phyloP scores from a whole-genome alignment of 2,888 invertebrate species.

The Acronicta psi region DNA sequence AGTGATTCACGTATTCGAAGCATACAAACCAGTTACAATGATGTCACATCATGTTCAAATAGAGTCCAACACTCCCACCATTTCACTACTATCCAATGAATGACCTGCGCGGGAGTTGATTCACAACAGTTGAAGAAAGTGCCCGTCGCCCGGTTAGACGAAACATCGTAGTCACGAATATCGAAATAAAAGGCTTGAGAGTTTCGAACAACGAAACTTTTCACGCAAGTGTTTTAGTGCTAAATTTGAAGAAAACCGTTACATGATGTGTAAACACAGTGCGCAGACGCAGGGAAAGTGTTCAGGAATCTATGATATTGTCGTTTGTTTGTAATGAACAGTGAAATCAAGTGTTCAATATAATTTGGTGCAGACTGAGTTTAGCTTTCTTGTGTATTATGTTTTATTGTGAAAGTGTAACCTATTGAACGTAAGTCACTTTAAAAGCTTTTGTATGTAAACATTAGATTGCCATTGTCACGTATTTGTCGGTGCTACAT shows the following conservation, averaged over 20 bases:
- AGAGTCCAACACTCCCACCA: conserved; percentile 67
- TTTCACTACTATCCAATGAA: conserved; percentile 64
- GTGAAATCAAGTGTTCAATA: conserved; percentile 23
- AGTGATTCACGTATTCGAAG: conserved; percentile 3
- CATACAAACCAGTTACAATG: conserved; percentile 4
- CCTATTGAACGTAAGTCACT: conserved; percentile 56
- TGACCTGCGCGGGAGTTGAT: conserved; percentile 71
- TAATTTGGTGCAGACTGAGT: conserved; percentile 38
- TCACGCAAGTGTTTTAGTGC: conserved; percentile 15
- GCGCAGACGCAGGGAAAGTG: conserved; percentile 36
- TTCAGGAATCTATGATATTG: conserved; percentile 24
- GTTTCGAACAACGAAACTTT: conserved; percentile 28
- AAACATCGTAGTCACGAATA: conserved; percentile 3
- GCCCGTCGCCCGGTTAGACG: conserved; percentile 60
- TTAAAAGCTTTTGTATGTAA: conserved; percentile 21
- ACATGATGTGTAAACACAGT: conserved; percentile 30
- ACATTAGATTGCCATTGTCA: conserved; percentile 16
- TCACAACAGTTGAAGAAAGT: conserved; percentile 72
- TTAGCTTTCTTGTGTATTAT: conserved; percentile 53
- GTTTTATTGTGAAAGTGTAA: conserved; percentile 62
- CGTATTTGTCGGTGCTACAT: background rate
- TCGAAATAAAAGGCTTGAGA: conserved; percentile 29
- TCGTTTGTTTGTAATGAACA: conserved; percentile 23
- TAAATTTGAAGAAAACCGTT: conserved; percentile 8
- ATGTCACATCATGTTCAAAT: conserved; percentile 20